phyloP scores from a whole-genome alignment of 2,797 vertebrate species.

The Sebastes itinus region DNA sequence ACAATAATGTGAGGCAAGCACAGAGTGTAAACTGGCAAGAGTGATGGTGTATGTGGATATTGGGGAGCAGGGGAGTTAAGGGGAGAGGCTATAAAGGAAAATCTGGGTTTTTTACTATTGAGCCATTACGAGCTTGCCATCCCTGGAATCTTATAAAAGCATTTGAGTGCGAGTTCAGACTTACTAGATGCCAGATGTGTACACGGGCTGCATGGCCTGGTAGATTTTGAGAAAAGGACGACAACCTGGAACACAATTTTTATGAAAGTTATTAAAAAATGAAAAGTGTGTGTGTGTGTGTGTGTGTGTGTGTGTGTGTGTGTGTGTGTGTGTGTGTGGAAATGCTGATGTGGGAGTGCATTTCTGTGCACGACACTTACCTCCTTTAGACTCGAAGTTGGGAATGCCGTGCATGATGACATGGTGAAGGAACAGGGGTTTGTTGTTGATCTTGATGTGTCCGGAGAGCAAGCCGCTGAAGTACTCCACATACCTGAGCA shows the following conservation, averaged over 20 bases:
- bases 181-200: conserved; percentile 99
- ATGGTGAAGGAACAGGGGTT: conserved; percentile 95
- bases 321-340: background rate
- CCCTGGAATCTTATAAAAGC: conserved; percentile 70
- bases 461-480: conserved; percentile 96
- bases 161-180: conserved; percentile 59
- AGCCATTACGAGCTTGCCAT: conserved; percentile 52
- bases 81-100: conserved; percentile 60
- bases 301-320: too few relatives aligned
- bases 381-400: conserved; percentile 96
- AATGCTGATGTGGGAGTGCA: background rate
- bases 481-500: conserved; percentile 93
- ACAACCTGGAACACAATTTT: conserved; percentile 85
- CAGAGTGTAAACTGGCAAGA: conserved; percentile 39
- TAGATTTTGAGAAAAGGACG: conserved; percentile 98
- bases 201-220: conserved; percentile 98
- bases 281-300: too few relatives aligned
- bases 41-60: conserved; percentile 40
- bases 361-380: conserved; percentile 60
- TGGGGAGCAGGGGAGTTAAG: conserved; percentile 25
- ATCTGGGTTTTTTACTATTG: conserved; percentile 62
- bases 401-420: conserved; percentile 99
- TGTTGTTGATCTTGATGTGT: conserved; percentile 99
- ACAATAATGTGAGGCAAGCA: conserved; percentile 52
- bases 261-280: background rate